Conservation (phyloP, 2,888 invertebrate genomes). For the Saturnia pavonia region DNA sequence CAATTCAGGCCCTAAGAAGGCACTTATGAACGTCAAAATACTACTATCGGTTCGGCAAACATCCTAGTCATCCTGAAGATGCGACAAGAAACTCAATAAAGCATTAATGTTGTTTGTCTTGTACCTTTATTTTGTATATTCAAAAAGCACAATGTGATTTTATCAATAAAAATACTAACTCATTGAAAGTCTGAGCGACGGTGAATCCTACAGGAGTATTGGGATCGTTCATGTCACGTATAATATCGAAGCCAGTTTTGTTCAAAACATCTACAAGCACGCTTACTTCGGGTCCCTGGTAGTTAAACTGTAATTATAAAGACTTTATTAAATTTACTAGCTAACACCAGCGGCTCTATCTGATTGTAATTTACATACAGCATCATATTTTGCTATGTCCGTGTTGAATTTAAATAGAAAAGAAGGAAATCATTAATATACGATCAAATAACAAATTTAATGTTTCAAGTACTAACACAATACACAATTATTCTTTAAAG, state of each 20-base stretch:
- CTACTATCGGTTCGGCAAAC: too few species aligned
- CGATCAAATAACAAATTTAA: too few species aligned
- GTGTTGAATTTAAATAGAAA: too few species aligned
- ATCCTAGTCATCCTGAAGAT: too few species aligned
- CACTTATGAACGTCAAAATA: too few species aligned
- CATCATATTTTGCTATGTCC: too few species aligned
- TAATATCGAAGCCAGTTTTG: conserved; percentile 78
- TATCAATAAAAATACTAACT: conserved; percentile 53
- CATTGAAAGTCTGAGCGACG: conserved; percentile 82
- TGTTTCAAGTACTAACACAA: neutral
- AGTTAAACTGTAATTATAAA: conserved; percentile 68
- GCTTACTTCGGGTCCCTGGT: conserved; percentile 78
- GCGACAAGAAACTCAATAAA: too few species aligned
- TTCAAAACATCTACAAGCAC: conserved; percentile 80
- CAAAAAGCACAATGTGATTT: neutral
- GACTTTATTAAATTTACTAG: conserved; percentile 2
- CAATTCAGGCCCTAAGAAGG: too few species aligned
- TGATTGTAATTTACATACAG: too few species aligned
- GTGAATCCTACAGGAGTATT: conserved; percentile 82
- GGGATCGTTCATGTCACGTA: conserved; percentile 82
- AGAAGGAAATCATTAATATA: too few species aligned
- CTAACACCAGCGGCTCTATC: neutral
- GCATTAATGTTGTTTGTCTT: neutral
- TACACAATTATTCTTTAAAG: neutral
- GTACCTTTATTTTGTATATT: neutral